These are phyloP conservation scores for Sitta europaea DNA, from an alignment of 2,113 vertebrate species.

Conservation along the genomic window DNA sequence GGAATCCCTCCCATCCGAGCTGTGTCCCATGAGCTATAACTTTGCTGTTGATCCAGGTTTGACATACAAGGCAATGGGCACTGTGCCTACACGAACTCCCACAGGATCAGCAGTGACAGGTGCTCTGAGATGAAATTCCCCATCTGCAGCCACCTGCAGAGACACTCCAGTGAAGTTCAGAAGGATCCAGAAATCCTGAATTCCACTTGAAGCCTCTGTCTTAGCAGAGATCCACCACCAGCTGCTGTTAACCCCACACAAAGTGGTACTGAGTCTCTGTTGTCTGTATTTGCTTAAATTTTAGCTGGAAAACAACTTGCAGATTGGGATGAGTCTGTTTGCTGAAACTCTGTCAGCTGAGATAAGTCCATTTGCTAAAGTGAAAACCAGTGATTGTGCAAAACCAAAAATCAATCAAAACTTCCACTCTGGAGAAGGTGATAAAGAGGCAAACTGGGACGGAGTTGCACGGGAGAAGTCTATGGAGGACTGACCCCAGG, in stretches of 20 bases:
- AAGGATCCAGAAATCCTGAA: not conserved
- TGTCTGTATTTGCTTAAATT: not conserved
- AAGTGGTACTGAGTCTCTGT: fast-evolving
- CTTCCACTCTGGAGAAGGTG: not conserved
- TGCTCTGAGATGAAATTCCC: not conserved
- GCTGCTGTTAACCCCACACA: not conserved
- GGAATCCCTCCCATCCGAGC: not conserved
- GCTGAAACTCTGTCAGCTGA: not conserved
- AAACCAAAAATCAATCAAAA: not conserved
- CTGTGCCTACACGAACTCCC: not conserved
- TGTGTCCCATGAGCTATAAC: not conserved
- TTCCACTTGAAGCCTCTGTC: not conserved
- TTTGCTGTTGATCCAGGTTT: not conserved
- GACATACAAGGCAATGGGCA: not conserved
- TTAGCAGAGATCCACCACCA: not conserved
- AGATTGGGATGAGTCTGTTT: not conserved
- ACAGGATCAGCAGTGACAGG: not conserved
- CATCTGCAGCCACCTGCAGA: not conserved
- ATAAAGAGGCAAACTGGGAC: not conserved
- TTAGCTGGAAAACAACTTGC: not conserved
- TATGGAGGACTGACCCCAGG: not conserved
- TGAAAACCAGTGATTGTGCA: not conserved
- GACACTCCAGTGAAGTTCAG: not conserved
- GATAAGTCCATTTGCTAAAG: not conserved
- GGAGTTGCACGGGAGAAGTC: not conserved